Evolutionary conservation across 2,888 invertebrate genomes (phyloP), one percentile per base, ranked within the genome.

Genomic region (Netelia melanura): DNA sequence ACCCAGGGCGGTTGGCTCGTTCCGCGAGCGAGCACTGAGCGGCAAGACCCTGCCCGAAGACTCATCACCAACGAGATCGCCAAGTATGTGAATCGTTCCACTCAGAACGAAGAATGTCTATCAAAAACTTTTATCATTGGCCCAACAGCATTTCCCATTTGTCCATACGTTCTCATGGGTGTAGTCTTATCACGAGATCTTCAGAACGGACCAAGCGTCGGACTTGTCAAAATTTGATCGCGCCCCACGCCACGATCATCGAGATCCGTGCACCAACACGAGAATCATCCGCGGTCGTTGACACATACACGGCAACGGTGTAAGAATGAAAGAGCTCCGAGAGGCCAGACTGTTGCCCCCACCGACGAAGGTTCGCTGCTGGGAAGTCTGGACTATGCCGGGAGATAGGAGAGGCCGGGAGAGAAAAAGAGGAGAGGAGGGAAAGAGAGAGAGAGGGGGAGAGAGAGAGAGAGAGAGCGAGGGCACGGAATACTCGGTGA

Each of bases 171-270:
- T 17, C 54, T 25, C 30, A 10, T 72, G 11, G 71, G 67, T 76
- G 61, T 61, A 56, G 68, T 79, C 67, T 68, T 62, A 25, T 77
- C 86, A 61, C 23, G 21, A 21, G 38, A 86, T 84, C 75, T 83
- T 30, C 17, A 88, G 90, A 91, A 90, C 79, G 80, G 78, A 72
- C 78, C 81, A 82, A 84, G 85, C 70, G 86, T 85, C 61, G 61
- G 74, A 74, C 87, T 82, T 86, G 93, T 93, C 93, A 93, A 93
- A 93, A 92, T 93, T 93, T 91, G 90, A 93, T 92, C 91, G 91
- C 89, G 90, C 90, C 89, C 89, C 89, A 87, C 88, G 79, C 52
- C 25, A 72, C 25, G 62, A 14, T 74, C 58, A 67, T 85, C 65
- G 48, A 43, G 43, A 76, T 38, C 61, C 75, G 44, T 72, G 62